phyloP scores from a whole-genome alignment of 2,797 vertebrate species.

The Macroramphosus scolopax region DNA sequence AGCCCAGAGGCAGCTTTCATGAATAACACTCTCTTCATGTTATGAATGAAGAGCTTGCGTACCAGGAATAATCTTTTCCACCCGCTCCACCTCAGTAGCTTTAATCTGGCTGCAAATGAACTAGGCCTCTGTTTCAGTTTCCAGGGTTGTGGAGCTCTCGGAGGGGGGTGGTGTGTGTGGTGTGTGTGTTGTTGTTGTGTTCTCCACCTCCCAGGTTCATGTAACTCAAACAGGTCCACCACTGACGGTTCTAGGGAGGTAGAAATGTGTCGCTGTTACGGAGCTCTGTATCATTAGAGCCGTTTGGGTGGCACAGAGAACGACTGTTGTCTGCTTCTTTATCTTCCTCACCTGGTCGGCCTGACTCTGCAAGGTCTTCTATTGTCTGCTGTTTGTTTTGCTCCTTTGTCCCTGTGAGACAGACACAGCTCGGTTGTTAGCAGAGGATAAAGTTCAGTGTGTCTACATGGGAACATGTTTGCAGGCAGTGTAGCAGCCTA shows the following conservation, averaged over 20 bases:
- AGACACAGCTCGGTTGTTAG: no score
- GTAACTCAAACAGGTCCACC: conserved; percentile 4
- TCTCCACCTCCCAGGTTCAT: conserved; percentile 11
- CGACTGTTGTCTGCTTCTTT: background rate
- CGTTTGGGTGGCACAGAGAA: background rate
- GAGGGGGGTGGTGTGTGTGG: conserved; percentile 6
- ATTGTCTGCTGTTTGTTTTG: no score
- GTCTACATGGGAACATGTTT: no score
- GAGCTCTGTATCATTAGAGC: no score
- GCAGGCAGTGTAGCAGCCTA: no score
- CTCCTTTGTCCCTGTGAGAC: no score
- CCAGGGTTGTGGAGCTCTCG: conserved; percentile 19
- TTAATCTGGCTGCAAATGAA: conserved; percentile 62
- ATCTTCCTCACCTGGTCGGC: background rate
- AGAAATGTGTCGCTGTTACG: no score
- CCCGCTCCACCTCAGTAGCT: conserved; percentile 40
- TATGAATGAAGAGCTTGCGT: conserved; percentile 50
- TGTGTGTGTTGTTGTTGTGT: conserved; percentile 3
- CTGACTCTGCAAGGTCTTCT: no score
- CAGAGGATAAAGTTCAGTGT: no score
- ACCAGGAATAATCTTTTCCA: conserved; percentile 66
- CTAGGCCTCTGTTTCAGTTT: conserved; percentile 61
- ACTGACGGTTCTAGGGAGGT: no score
- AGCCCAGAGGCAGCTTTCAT: conserved; percentile 31
- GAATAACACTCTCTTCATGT: conserved; percentile 44